Evolutionary conservation across 2,113 vertebrate species (phyloP), one percentile per base, ranked within the genome.

Genomic region (Neogobius melanostomus): DNA sequence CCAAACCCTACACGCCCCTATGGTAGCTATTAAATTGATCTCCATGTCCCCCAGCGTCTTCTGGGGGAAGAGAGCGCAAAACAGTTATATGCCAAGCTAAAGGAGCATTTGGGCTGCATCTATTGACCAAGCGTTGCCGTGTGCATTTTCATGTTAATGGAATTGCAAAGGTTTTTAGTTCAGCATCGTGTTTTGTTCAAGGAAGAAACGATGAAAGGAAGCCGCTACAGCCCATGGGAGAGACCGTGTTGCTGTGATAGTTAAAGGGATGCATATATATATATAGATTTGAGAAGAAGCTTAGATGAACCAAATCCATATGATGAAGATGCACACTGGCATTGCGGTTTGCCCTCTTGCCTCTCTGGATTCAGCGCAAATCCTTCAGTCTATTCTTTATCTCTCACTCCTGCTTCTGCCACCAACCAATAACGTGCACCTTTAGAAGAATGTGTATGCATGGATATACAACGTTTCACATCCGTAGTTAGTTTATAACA

Each of bases 1-100:
- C 86, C 81, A 73, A 21, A 57, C 7, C 71, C 49, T 75, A 71
- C 1, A 60, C 77, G 17, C 80, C 72, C 67, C 82, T 14, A 70
- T 71, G 46, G 2, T 16, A 72, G 80, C 77, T 63, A 71, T 77
- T 82, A 80, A 72, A 89, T 81, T 72, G 84, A 85, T 88, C 79
- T 59, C 71, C 79, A 72, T 69, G 75, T 77, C 79, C 80, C 73
- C 67, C 42, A 21, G 62, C 74, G 72, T 71, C 80, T 82, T 72
- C 47, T 11, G 54, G 62, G 64, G 71, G 17, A 10, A 28, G 17
- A 64, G 12, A 56, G 61, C 65, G 73, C 63, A 69, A 36, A 36
- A 36, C 28, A 57, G 71, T 66, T 69, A 50, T 44, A 68, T 28
- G 67, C 59, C 66, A 2, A 36, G 4, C 28, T 36, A 74, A 21